Evolutionary conservation across 2,888 invertebrate species (phyloP), one percentile per base, ranked within the genome.

Genomic region (Gymnocheta viridis): DNA sequence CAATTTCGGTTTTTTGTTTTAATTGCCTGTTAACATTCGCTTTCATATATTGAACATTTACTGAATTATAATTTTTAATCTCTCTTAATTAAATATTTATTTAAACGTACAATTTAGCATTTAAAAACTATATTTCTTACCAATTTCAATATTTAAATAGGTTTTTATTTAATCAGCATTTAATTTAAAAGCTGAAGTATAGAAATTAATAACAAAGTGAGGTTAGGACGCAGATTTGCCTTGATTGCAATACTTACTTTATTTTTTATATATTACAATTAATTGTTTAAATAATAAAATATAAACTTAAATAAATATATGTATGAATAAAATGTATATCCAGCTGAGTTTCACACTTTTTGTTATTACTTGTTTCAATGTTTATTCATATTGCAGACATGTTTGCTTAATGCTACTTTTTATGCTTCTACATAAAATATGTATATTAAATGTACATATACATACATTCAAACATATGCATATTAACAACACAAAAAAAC

Each of bases 271-370:
- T 17, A 19, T 38, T 77, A 22, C 17, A 19, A 3, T 38, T 7
- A 5, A 22, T 69, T 32, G 2, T 49, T 47, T 10, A 44, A 29
- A 64, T n/a, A 44, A 35, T 24, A 10, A 47, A 47, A 17, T 32
- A 35, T 35, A 24, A 54, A 44, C 22, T 32, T 17, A 51, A n/a
- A 44, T 17, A 22, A 58, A 44, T n/a, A n/a, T n/a, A 47, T 19
- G 35, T 49, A 54, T 51, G 54, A n/a, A n/a, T 64, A 29, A 67
- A 49, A 58, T 22, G 49, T 41, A 51, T 14, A 77, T 41, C 64
- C 72, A 72, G 72, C 79, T 79, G 72, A 72, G 47, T 79, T 79
- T 79, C 47, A 79, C 72, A 79, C 79, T 64, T 72, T 79, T 72
- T 79, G 22, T 27, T 35, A 79, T 54, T 49, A 69, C 29, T 41